Evolutionary conservation across 2,888 invertebrate species (phyloP).

Genomic region (Dione vanillae): DNA sequence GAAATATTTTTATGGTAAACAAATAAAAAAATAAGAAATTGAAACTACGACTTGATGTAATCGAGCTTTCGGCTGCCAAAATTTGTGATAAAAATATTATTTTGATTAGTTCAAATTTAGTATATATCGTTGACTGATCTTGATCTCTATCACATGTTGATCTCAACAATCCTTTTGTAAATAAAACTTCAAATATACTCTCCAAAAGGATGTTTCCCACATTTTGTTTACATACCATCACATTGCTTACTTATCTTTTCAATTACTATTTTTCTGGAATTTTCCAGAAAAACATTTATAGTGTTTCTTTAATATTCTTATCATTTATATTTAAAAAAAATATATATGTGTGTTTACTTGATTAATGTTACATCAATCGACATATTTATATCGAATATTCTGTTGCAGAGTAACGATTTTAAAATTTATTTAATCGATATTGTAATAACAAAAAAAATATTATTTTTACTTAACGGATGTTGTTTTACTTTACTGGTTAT

Average conservation of each 20-base stretch:
- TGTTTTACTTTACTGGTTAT: neutral
- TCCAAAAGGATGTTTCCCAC: constrained; percentile 46
- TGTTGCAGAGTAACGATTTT: neutral
- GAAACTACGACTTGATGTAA: constrained; percentile 33
- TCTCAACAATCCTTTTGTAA: constrained; percentile 68
- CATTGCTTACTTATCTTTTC: neutral
- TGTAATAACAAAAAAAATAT: neutral
- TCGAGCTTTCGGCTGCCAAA: constrained; percentile 56
- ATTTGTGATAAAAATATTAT: constrained; percentile 49
- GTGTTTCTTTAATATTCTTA: neutral
- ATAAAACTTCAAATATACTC: constrained; percentile 44
- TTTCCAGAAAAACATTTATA: neutral
- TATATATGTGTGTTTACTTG: neutral
- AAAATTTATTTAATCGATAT: neutral
- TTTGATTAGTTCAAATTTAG: constrained; percentile 24
- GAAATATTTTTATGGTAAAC: constrained; percentile 6
- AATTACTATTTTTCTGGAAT: neutral
- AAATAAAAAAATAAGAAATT: neutral
- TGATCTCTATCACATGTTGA: constrained; percentile 76
- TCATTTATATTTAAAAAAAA: neutral
- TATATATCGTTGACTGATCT: constrained; percentile 66
- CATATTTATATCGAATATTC: neutral
- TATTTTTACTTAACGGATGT: neutral
- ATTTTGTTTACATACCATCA: constrained; percentile 60
- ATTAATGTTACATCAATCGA: neutral